Conservation (phyloP, 2,797 vertebrate genomes). For the Ctenopoma kingsleyae region DNA sequence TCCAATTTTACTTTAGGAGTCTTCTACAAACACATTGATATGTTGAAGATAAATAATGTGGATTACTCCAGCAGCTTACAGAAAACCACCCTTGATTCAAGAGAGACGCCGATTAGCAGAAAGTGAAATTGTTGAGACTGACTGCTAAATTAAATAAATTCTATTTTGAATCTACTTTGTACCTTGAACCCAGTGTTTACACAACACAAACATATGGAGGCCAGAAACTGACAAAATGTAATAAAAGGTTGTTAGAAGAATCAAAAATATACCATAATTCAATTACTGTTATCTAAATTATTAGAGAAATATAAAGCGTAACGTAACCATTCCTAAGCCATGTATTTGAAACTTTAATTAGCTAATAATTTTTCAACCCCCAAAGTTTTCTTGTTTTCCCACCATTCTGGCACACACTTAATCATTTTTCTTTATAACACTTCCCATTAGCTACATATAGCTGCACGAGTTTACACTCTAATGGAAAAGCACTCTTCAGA, state of each 20-base stretch:
- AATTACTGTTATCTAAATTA: background rate
- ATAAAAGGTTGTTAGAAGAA: background rate
- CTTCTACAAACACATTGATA: slow-evolving; percentile 17
- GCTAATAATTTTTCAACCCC: background rate
- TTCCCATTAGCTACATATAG: no score
- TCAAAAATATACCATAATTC: background rate
- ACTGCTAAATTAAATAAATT: slow-evolving; percentile 34
- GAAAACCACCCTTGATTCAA: slow-evolving; percentile 43
- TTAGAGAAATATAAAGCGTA: background rate
- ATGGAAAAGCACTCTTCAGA: no score
- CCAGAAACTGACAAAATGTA: slow-evolving; percentile 28
- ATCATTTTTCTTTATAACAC: background rate
- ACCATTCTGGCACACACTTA: background rate
- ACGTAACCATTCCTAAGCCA: background rate
- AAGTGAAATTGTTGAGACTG: slow-evolving; percentile 33
- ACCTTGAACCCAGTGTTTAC: slow-evolving; percentile 22
- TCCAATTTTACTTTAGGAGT: slow-evolving; percentile 28
- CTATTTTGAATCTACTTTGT: slow-evolving; percentile 32
- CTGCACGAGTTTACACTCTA: no score
- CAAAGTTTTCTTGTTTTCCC: background rate
- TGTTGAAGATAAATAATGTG: slow-evolving; percentile 37
- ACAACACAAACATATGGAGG: slow-evolving; percentile 10
- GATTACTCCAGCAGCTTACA: slow-evolving; percentile 40
- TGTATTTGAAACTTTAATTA: background rate
- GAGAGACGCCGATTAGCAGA: slow-evolving; percentile 34